Conservation (phyloP, 1,140 invertebrate genomes). For the Drosophila micromelanica region DNA sequence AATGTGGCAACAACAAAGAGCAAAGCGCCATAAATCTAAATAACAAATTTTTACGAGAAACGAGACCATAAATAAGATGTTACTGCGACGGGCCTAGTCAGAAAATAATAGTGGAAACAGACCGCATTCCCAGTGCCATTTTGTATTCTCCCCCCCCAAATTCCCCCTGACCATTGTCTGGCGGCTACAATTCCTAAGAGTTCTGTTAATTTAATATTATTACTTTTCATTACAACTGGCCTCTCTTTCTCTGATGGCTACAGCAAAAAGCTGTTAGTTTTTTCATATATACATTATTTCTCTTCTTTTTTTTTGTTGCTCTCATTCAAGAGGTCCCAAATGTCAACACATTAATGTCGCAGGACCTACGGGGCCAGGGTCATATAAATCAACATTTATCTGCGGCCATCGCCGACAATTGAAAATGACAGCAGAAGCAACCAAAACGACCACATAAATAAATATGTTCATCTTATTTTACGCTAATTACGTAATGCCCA, state of each 20-base stretch:
- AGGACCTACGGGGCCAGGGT: constrained; percentile 22
- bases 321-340: constrained; percentile 45
- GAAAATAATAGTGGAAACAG: constrained; percentile 37
- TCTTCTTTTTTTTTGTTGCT: background rate
- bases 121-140: constrained; percentile 19
- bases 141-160: constrained; percentile 17
- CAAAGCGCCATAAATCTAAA: constrained; percentile 81
- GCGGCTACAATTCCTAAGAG: constrained; percentile 73
- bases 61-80: constrained; percentile 82
- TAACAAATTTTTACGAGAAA: constrained; percentile 82
- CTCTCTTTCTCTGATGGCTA: constrained; percentile 26
- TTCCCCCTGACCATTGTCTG: constrained; percentile 34
- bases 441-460: constrained; percentile 39
- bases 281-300: constrained; percentile 5
- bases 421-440: constrained; percentile 44
- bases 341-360: constrained; percentile 72
- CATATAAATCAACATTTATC: constrained; percentile 66
- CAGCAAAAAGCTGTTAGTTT: constrained; percentile 51
- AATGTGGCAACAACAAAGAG: constrained; percentile 81
- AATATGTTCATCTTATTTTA: constrained; percentile 16
- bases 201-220: constrained; percentile 83
- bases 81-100: constrained; percentile 41
- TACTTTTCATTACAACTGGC: constrained; percentile 76
- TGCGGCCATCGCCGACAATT: constrained; percentile 53
- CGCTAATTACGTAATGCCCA: constrained; percentile 37